These are phyloP conservation scores for Drosophila bocqueti DNA, from an alignment of 1,140 invertebrate genomes.

Conservation along the genomic window DNA sequence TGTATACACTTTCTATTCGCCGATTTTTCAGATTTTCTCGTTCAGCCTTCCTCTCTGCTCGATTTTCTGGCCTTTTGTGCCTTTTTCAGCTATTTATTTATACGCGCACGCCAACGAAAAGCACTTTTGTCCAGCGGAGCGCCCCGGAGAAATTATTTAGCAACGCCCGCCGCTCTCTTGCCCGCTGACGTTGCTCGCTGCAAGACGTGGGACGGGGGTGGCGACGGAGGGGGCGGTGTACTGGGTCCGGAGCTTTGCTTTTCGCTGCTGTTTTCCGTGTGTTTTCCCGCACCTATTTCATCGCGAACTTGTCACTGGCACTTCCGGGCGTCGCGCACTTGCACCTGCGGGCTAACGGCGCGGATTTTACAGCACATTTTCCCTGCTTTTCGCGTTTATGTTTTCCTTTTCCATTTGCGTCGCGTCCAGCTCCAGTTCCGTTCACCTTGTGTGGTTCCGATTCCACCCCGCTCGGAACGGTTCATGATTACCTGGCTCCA, in stretches of 20 bases:
- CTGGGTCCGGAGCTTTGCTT: conserved; percentile 22
- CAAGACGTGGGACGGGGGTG: conserved; percentile 8
- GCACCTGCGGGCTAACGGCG: conserved; percentile 21
- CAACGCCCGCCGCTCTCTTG: conserved; percentile 36
- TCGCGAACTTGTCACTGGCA: conserved; percentile 53
- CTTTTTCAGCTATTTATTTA: conserved; percentile 45
- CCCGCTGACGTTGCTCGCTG: conserved; percentile 60
- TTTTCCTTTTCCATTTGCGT: conserved; percentile 51
- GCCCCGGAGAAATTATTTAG: conserved; percentile 73
- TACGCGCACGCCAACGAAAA: conserved; percentile 49
- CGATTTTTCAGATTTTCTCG: conserved; percentile 60
- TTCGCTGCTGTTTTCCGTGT: conserved; percentile 34
- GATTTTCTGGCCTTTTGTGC: conserved; percentile 50
- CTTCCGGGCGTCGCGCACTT: conserved; percentile 38
- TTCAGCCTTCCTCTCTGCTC: conserved; percentile 48
- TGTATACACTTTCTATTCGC: conserved; percentile 54
- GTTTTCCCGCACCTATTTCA: conserved; percentile 51
- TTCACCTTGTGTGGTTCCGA: conserved; percentile 19
- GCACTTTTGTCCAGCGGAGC: conserved; percentile 74
- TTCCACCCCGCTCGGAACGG: neutral
- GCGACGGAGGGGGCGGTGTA: conserved; percentile 12
- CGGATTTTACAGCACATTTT: conserved; percentile 40
- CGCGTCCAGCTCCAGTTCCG: conserved; percentile 36
- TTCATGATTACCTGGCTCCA: neutral
- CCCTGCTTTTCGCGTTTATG: conserved; percentile 31